A percentile compares a stretch with the other conserved stretches of the same genome.
Conservation (phyloP, 2,797 vertebrate species). For the Siniperca scherzeri region DNA sequence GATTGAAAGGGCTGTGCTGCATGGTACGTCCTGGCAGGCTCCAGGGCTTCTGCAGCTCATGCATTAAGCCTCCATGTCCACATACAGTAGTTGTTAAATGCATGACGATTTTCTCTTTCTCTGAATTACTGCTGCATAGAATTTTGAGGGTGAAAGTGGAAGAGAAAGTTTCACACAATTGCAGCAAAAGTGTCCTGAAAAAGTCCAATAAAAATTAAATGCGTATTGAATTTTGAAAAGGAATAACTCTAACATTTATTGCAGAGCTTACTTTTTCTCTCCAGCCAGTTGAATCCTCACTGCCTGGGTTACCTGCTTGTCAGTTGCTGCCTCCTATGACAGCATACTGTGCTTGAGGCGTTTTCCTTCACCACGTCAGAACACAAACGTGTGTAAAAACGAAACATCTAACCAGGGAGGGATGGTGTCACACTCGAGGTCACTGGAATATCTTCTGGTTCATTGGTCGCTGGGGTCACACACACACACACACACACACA, state of each 20-base stretch:
- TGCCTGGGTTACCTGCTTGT: slow-evolving; percentile 25
- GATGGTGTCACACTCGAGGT: slow-evolving; percentile 30
- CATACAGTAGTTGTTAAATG: slow-evolving; percentile 64
- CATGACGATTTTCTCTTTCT: slow-evolving; percentile 61
- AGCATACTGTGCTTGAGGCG: slow-evolving; percentile 23
- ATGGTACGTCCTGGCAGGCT: slow-evolving; percentile 46
- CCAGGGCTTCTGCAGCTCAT: slow-evolving; percentile 42
- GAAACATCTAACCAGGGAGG: slow-evolving; percentile 26
- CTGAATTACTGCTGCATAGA: slow-evolving; percentile 48
- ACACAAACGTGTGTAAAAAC: slow-evolving; percentile 44
- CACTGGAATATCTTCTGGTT: slow-evolving; percentile 41
- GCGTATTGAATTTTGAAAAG: slow-evolving; percentile 28
- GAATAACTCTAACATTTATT: slow-evolving; percentile 8
- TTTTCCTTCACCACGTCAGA: slow-evolving; percentile 36
- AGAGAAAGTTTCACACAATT: slow-evolving; percentile 31
- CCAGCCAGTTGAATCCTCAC: slow-evolving; percentile 8
- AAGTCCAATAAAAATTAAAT: slow-evolving; percentile 41
- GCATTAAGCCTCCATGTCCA: slow-evolving; percentile 57
- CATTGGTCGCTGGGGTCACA: slow-evolving; percentile 28
- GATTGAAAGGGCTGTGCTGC: slow-evolving; percentile 69
- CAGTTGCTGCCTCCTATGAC: slow-evolving; percentile 5
- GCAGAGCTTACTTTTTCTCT: slow-evolving; percentile 19
- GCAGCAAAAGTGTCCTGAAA: slow-evolving; percentile 34
- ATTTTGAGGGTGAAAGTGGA: slow-evolving; percentile 32
- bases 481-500: slow-evolving; percentile 35